These are phyloP conservation scores for Formica exsecta DNA, from an alignment of 1,140 invertebrate genomes.

Conservation along the genomic window DNA sequence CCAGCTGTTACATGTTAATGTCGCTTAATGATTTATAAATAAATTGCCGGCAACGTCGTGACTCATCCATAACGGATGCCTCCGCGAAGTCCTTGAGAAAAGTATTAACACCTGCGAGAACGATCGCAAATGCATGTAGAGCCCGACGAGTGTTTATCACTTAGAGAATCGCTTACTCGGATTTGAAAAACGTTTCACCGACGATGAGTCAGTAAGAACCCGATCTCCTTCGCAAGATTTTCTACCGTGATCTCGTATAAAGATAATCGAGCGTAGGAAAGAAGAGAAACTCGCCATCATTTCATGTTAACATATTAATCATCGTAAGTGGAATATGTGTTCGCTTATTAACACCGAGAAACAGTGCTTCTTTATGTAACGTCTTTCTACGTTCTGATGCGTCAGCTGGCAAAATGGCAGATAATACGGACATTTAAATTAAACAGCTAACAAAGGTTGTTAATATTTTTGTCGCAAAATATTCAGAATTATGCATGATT, in stretches of 20 bases:
- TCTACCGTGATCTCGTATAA: slow-evolving; percentile 48
- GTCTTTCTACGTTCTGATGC: not conserved
- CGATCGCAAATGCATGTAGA: slow-evolving; percentile 11
- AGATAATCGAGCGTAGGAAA: slow-evolving; percentile 57
- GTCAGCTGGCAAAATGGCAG: slow-evolving; percentile 2
- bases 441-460: not conserved
- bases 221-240: slow-evolving; percentile 54
- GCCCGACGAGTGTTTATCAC: slow-evolving; percentile 38
- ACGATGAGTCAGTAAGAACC: slow-evolving; percentile 53
- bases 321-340: slow-evolving; percentile 18
- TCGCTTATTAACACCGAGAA: slow-evolving; percentile 40
- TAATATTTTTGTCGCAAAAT: slow-evolving; percentile 16
- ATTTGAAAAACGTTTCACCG: slow-evolving; percentile 53
- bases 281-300: slow-evolving; percentile 61
- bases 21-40: slow-evolving; percentile 48
- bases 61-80: slow-evolving; percentile 46
- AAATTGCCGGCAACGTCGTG: slow-evolving; percentile 38
- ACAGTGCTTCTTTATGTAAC: slow-evolving; percentile 34
- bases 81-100: slow-evolving; percentile 50
- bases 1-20: slow-evolving; percentile 57
- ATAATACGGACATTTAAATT: slow-evolving; percentile 29
- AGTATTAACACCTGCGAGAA: slow-evolving; percentile 57
- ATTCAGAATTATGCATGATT: not conserved
- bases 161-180: slow-evolving; percentile 43
- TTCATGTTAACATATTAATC: slow-evolving; percentile 62